Base-by-base conservation (phyloP, 2,888 invertebrate genomes). In the Strigamia crassipes region DNA sequence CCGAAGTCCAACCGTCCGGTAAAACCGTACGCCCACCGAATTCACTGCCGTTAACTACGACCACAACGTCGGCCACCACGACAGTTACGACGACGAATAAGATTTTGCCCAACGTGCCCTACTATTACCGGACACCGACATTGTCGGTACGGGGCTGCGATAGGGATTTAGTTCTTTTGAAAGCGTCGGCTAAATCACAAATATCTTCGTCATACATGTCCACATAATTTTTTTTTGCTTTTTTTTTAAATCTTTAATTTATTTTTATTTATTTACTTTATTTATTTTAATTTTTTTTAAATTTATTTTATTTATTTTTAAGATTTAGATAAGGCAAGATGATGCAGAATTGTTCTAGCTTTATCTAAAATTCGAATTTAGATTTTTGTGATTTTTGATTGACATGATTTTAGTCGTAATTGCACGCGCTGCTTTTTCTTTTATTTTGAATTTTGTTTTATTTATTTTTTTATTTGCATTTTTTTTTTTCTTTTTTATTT, bases 121-220 rank as follows among this genome's bases (percentile, higher is more conserved):
- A 83, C 42, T 83, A 83, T 80, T 83, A 83, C 51, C 73, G 83
- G 77, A 83, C 83, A 34, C 83, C 83, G 61, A 83, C 82, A 66
- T 80, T 83, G 41, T 82, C 83, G 82, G 83, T 83, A 61, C 79
- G 83, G 73, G 73, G 31, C 73, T 13, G 31, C 21, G 21, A 21
- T 31, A 23, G 10, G 18, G 12, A 66, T 66, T 66, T 38, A 18
- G 18, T 78, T 27, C 21, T 66, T 12, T 66, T 31, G 31, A 73
- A 73, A 73, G 73, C 73, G 73, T 73, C 12, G 2, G 61, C 23
- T 66, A 73, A 73, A 73, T 73, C 73, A 73, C 73, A 73, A 73
- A 73, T 73, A 12, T 73, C 73, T 27, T 31, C 27, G 31, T 73
- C 21, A 56, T 15, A 46, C 31, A 15, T 73, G 13, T 73, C 31